Conservation (phyloP, 2,888 invertebrate species). For the Sinelater perroti region DNA sequence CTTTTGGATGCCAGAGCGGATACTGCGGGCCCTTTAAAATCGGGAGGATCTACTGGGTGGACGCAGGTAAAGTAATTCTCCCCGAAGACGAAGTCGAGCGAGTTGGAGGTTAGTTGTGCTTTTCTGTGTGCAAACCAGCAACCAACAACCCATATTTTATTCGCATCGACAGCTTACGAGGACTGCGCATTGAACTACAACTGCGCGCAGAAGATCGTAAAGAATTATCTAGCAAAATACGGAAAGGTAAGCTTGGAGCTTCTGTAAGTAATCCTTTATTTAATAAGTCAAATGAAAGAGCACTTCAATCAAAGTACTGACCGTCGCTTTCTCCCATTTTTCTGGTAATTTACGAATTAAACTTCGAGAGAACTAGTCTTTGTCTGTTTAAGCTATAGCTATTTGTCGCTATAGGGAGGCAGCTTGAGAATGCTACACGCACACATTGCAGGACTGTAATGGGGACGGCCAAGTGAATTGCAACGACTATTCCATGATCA, state of each 20-base stretch:
- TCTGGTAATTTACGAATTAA: too few relatives aligned
- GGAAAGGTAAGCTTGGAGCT: conserved; percentile 64
- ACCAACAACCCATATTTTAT: too few relatives aligned
- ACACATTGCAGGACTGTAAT: conserved; percentile 76
- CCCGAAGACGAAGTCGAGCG: conserved; percentile 67
- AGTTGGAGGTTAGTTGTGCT: conserved; percentile 55
- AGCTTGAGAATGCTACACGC: too few relatives aligned
- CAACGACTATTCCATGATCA: conserved; percentile 68
- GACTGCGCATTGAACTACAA: conserved; percentile 69
- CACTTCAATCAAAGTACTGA: too few relatives aligned
- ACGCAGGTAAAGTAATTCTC: conserved; percentile 68
- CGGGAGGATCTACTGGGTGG: conserved; percentile 71
- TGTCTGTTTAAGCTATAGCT: too few relatives aligned
- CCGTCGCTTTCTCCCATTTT: too few relatives aligned
- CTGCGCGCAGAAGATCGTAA: conserved; percentile 68
- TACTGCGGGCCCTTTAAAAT: conserved; percentile 73
- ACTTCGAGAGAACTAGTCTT: too few relatives aligned
- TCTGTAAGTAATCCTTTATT: too few relatives aligned
- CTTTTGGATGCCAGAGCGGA: conserved; percentile 64
- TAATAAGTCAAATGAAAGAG: too few relatives aligned
- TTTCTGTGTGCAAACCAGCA: conserved; percentile 9
- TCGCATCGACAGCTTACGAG: conserved; percentile 73
- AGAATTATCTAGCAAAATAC: conserved; percentile 68
- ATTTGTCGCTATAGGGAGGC: too few relatives aligned
- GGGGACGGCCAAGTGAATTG: conserved; percentile 80